These are phyloP conservation scores for Brienomyrus brachyistius DNA, from an alignment of 2,113 vertebrate genomes.

Conservation along the genomic window DNA sequence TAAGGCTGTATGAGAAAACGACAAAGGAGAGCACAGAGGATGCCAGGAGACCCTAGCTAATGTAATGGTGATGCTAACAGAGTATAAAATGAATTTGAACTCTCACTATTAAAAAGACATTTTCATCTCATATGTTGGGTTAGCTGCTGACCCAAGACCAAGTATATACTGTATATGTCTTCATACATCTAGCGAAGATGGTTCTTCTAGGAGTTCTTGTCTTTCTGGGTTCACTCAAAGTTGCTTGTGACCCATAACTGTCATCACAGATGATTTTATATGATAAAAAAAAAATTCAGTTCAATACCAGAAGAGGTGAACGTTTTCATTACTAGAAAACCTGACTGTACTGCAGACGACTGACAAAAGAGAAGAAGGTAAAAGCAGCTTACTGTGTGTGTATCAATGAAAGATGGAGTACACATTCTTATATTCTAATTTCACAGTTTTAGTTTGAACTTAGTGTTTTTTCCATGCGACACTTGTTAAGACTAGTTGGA, in stretches of 20 bases:
- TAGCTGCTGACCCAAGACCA: background rate
- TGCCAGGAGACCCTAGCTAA: background rate
- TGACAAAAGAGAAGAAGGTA: background rate
- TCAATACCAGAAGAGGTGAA: background rate
- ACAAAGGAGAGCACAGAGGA: background rate
- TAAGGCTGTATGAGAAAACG: background rate
- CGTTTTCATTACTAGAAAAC: background rate
- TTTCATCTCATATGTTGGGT: background rate
- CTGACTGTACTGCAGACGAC: background rate
- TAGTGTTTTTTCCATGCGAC: background rate
- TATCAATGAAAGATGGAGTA: background rate
- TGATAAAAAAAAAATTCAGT: background rate
- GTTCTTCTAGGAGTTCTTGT: background rate
- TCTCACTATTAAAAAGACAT: background rate
- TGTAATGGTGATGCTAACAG: background rate
- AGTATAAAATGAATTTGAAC: background rate
- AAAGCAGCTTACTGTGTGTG: background rate
- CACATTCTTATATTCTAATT: background rate
- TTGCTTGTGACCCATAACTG: background rate
- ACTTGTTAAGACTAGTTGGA: background rate
- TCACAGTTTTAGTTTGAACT: background rate
- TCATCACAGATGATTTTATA: background rate
- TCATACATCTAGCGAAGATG: background rate
- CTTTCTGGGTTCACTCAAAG: background rate
- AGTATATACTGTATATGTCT: background rate